Base-by-base conservation (phyloP, 2,888 invertebrate species). In the Drosophila picticornis region DNA sequence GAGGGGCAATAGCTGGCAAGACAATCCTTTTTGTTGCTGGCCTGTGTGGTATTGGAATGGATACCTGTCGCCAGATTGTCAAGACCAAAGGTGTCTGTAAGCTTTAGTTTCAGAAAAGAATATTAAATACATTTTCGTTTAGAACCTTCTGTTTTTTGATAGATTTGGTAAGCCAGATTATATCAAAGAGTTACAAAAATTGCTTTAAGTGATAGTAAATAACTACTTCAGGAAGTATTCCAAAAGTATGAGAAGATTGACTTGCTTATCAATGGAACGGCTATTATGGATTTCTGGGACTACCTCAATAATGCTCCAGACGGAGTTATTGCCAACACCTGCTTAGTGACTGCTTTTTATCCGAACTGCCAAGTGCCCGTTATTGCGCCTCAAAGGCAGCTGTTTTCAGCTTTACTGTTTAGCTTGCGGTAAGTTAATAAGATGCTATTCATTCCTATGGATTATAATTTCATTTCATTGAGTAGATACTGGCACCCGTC, bases 381-480 rank as follows among this genome's bases (percentile, higher is more conserved):
- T 94, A 93, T 81, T 83, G 90, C 19, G 94, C 92, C 13, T 85
- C 92, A 19, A 93, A 93, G 72, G 88, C 90, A 9, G 94, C 93
- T 13, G 92, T 93, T 29, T 56, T 94, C 2, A 93, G 92, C 71
- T 94, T 93, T 79, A 92, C 91, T 46, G 84, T 85, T 31, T 88
- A 90, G 22, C 69, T 93, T 59, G 90, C 92, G 57, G 93, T 92
- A 77, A 86, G 90, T 25, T 6, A 9, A 16, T 1, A 46, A 2
- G 16, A 25, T 7, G 16, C 16, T 13, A 25, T 46, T 16, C 25
- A 22, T 25, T 7, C 2, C 7, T 7, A 2, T 25, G 4, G 22
- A 16, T 16, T 25, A 1, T 19, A 27, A 19, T 19, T 27, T 10
- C 0, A 2, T 10, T 27, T 51, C n/a, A 19, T 6, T 29, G 16